Evolutionary conservation across 1,140 invertebrate genomes (phyloP).

Genomic region (Drosophila setifemur): DNA sequence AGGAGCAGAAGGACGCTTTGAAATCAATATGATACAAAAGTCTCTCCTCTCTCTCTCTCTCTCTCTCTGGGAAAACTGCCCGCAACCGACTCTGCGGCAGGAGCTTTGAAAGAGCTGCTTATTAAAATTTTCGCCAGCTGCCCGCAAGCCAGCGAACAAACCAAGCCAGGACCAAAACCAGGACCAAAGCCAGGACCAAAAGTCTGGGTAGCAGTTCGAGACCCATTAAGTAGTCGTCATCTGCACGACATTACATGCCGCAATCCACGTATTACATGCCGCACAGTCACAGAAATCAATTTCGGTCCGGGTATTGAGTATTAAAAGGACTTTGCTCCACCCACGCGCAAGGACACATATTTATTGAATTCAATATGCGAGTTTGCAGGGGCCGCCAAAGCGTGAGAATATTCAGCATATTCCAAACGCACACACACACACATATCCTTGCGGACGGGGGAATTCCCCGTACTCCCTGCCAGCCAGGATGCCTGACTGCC

Average conservation of each 20-base stretch:
- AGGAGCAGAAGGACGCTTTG: constrained; percentile 42
- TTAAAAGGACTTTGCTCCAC: constrained; percentile 46
- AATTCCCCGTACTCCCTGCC: background rate
- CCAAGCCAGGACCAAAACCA: no score
- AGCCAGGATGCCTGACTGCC: background rate
- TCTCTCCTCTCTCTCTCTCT: constrained; percentile 12
- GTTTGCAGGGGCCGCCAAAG: constrained; percentile 59
- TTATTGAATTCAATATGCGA: constrained; percentile 74
- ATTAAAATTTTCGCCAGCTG: constrained; percentile 70
- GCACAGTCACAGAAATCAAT: constrained; percentile 61
- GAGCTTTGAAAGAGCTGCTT: constrained; percentile 70
- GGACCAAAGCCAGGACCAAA: background rate
- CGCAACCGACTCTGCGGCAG: constrained; percentile 57
- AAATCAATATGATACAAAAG: constrained; percentile 69
- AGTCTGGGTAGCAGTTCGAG: constrained; percentile 16
- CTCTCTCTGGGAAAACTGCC: background rate
- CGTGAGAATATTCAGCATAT: constrained; percentile 77
- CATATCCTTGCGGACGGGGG: no score
- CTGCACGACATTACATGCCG: constrained; percentile 74
- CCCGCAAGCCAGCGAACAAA: constrained; percentile 9
- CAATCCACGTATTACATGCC: constrained; percentile 74
- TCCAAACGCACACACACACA: constrained; percentile 5
- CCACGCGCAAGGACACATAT: constrained; percentile 39
- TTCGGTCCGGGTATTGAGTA: constrained; percentile 45
- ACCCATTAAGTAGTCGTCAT: constrained; percentile 73